Percentiles rank a stretch among this genome's conserved stretches.
phyloP scores from a whole-genome alignment of 2,113 vertebrate species.

The Syngnathus scovelli region DNA sequence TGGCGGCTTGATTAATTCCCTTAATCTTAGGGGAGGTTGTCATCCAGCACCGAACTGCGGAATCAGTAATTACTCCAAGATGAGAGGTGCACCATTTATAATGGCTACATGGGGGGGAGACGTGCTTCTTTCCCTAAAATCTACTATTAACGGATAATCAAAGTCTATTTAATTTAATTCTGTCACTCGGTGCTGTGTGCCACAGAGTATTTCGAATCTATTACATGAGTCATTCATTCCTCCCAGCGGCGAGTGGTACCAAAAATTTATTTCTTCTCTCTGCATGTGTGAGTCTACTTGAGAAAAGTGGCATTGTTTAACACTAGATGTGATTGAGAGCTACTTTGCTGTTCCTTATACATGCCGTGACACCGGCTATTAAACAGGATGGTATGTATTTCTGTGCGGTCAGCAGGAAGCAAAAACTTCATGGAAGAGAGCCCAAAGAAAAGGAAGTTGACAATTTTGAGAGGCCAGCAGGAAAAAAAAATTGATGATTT shows the following conservation, averaged over 20 bases:
- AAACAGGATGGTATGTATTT: not conserved
- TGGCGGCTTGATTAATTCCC: constrained; percentile 13
- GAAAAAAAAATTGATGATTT: not conserved
- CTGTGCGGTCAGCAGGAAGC: constrained; percentile 1
- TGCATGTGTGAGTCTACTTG: constrained; percentile 1
- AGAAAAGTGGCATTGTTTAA: constrained; percentile 7
- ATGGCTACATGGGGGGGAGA: constrained; percentile 3
- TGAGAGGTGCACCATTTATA: constrained; percentile 28
- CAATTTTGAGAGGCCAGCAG: not conserved
- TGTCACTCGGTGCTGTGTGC: constrained; percentile 17
- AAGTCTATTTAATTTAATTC: constrained; percentile 19
- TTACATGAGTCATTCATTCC: constrained; percentile 33
- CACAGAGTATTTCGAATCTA: constrained; percentile 21
- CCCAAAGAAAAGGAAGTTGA: not conserved
- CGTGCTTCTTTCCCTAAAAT: constrained; percentile 21
- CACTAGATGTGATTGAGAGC: constrained; percentile 1
- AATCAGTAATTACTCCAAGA: constrained; percentile 35
- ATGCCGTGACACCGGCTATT: not conserved
- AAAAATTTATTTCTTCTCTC: constrained; percentile 3
- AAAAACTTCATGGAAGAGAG: not conserved
- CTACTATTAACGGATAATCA: constrained; percentile 27
- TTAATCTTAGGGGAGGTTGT: constrained; percentile 30
- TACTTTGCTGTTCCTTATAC: not conserved
- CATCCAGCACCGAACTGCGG: constrained; percentile 17
- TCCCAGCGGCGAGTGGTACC: constrained; percentile 7